phyloP scores from a whole-genome alignment of 2,113 vertebrate genomes.

The Paradoxurus hermaphroditus region DNA sequence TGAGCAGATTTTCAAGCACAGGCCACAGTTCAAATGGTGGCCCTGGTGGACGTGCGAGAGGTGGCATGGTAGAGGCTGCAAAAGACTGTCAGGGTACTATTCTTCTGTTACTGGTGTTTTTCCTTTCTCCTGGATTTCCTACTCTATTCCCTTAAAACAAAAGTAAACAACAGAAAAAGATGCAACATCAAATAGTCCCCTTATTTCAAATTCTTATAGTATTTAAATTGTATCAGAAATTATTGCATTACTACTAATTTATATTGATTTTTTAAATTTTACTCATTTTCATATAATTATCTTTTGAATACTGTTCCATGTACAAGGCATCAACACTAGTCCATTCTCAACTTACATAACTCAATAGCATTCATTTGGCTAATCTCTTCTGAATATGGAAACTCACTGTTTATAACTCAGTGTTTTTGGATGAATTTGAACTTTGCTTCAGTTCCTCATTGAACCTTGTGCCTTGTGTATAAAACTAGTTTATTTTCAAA shows the following conservation, averaged over 20 bases:
- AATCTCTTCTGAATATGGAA: background rate
- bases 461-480: background rate
- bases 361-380: background rate
- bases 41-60: no score
- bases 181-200: background rate
- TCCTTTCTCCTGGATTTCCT: background rate
- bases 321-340: background rate
- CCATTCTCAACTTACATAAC: background rate
- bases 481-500: background rate
- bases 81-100: background rate
- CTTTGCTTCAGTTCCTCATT: background rate
- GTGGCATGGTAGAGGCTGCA: rapidly evolving
- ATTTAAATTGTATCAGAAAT: background rate
- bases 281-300: background rate
- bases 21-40: background rate
- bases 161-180: background rate
- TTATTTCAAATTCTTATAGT: background rate
- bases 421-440: background rate
- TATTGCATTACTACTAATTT: background rate
- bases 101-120: background rate
- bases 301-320: background rate
- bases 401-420: background rate
- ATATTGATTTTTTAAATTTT: background rate
- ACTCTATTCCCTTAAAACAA: background rate
- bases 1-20: background rate